These are phyloP conservation scores for Phoebastria nigripes DNA, from an alignment of 2,797 vertebrate genomes.

Conservation along the genomic window DNA sequence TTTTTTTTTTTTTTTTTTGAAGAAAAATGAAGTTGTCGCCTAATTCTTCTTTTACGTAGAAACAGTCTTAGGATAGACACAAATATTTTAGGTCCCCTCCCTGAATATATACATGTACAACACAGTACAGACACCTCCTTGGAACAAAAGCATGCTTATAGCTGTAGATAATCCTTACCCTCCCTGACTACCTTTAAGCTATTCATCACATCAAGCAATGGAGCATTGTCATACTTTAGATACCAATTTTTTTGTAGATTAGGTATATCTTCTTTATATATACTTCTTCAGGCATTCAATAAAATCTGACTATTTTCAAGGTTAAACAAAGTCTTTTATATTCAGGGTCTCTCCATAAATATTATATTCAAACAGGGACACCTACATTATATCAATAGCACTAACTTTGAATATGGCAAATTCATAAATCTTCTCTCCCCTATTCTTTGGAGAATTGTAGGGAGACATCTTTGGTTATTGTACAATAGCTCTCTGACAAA, in stretches of 20 bases:
- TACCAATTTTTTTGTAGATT: neutral
- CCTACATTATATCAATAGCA: neutral
- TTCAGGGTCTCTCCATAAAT: slow-evolving; percentile 11
- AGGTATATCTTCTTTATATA: neutral
- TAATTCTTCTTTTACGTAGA: neutral
- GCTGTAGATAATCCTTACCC: neutral
- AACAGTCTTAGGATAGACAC: neutral
- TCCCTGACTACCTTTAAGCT: neutral
- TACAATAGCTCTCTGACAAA: neutral
- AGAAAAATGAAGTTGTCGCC: neutral
- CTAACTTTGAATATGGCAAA: slow-evolving; percentile 5
- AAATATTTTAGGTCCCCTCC: neutral
- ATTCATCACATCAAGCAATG: neutral
- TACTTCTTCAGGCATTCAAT: neutral
- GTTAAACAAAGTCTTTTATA: neutral
- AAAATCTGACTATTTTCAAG: neutral
- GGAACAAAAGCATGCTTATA: neutral
- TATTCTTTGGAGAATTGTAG: neutral
- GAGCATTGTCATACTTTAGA: neutral
- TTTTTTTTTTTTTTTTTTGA: neutral
- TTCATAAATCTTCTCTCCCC: slow-evolving; percentile 25
- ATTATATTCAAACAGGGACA: neutral
- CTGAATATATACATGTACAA: neutral
- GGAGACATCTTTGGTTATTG: neutral
- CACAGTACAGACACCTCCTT: neutral